Percentiles rank a stretch among this genome's conserved stretches.
Conservation (phyloP, 2,113 vertebrate species). For the Hymenochirus boettgeri region DNA sequence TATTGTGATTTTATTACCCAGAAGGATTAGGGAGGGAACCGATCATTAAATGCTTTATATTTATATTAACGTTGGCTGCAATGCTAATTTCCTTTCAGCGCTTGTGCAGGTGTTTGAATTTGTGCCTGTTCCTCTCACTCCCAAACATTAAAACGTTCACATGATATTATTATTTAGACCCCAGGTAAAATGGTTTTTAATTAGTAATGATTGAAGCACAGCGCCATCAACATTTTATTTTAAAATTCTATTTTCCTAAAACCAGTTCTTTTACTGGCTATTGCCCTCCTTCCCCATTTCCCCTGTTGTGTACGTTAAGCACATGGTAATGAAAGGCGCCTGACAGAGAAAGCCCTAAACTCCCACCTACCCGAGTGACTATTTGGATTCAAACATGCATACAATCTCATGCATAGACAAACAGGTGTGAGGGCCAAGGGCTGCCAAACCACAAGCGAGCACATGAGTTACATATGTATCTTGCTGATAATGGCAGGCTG, state of each 20-base stretch:
- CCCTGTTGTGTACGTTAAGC: constrained; percentile 15
- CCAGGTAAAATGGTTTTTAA: not conserved
- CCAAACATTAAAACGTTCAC: constrained; percentile 14
- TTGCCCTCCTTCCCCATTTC: not conserved
- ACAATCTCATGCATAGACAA: constrained; percentile 70
- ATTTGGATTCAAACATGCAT: constrained; percentile 57
- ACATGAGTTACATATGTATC: constrained; percentile 66
- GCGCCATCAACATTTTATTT: too few relatives aligned
- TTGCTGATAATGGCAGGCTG: constrained; percentile 56
- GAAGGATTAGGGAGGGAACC: too few relatives aligned
- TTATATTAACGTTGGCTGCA: too few relatives aligned
- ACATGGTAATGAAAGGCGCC: constrained; percentile 32
- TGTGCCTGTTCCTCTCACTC: too few relatives aligned
- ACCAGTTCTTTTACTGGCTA: not conserved
- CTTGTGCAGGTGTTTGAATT: too few relatives aligned
- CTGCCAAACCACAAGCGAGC: constrained; percentile 59
- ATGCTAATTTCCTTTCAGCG: not conserved
- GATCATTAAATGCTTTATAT: too few relatives aligned
- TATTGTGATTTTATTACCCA: too few relatives aligned
- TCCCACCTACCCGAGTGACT: constrained; percentile 34
- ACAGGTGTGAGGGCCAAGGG: constrained; percentile 63
- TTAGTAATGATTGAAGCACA: constrained; percentile 8
- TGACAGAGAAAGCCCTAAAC: constrained; percentile 42
- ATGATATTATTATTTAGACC: not conserved
- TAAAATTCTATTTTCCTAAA: not conserved